Evolutionary conservation across 2,888 invertebrate species (phyloP), one percentile per base, ranked within the genome.

Genomic region (Torymus auratus): DNA sequence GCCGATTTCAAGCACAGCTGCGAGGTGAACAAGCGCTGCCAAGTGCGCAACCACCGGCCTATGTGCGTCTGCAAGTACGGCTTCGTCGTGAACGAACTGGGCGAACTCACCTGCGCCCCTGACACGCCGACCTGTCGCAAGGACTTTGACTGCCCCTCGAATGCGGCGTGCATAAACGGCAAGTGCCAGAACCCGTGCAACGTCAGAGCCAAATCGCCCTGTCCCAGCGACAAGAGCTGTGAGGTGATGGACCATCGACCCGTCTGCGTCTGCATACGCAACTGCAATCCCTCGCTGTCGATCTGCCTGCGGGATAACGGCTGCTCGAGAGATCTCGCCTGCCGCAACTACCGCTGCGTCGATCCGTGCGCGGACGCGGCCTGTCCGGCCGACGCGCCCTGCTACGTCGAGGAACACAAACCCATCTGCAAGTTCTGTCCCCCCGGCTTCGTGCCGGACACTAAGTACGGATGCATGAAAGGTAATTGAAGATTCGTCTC

Each of bases 381-480:
- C 91, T 97, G 97, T 92, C 95, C 96, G 88, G 93, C 94, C 87
- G 94, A 94, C 90, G 95, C 96, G 86, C 97, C 97, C 88, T 98
- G 98, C 93, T 95, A 95, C 92, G 97, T 97, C 88, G 96, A 97
- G 94, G 96, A 97, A 92, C 98, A 98, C 93, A 96, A 96, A 93
- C 96, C 97, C 87, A 95, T 96, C 92, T 98, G 98, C 96, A 96
- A 97, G 95, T 97, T 96, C 94, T 98, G 98, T 94, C 97, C 97
- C 91, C 94, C 94, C 92, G 98, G 97, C 93, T 97, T 96, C 94
- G 95, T 95, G 93, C 95, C 96, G 92, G 97, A 97, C 93, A 94
- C 96, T 91, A 95, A 95, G 94, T 95, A 96, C 93, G 97, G 97
- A 95, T 98, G 97, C 94, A 95, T 96, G 93, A 96, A 97, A 97